phyloP scores from a whole-genome alignment of 2,113 vertebrate species.

The Saguinus midas region DNA sequence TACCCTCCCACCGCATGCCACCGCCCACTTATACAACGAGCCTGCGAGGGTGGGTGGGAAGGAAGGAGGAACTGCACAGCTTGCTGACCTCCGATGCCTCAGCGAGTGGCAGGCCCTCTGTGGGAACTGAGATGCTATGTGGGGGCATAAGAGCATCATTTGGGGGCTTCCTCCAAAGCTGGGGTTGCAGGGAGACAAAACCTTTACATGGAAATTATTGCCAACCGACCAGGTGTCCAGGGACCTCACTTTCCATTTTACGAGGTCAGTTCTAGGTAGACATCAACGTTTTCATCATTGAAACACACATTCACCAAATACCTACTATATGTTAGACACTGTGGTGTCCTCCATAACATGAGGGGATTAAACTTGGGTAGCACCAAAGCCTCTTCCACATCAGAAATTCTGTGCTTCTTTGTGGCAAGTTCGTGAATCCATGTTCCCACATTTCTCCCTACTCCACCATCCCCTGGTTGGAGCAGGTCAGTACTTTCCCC shows the following conservation, averaged over 20 bases:
- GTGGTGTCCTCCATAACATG: accelerated
- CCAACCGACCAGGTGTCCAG: neutral
- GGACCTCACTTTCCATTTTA: neutral
- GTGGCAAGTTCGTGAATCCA: neutral
- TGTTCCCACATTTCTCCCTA: neutral
- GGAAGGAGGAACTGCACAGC: neutral
- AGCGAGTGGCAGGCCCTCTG: neutral
- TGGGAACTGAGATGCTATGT: neutral
- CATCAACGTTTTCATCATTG: neutral
- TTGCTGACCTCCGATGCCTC: neutral
- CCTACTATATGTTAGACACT: neutral
- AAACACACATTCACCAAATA: neutral
- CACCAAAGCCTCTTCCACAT: neutral
- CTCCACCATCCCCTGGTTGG: neutral
- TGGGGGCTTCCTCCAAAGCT: neutral
- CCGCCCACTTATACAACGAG: conserved; percentile 2
- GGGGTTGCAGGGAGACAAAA: no score
- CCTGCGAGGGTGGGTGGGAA: neutral
- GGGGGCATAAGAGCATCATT: neutral
- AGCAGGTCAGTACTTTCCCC: neutral
- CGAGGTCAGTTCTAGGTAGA: neutral
- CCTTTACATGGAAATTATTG: neutral
- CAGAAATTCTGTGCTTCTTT: neutral
- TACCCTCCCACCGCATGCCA: neutral
- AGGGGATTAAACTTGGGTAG: no score